Conservation (phyloP, 2,113 vertebrate species). For the Mugil cephalus region DNA sequence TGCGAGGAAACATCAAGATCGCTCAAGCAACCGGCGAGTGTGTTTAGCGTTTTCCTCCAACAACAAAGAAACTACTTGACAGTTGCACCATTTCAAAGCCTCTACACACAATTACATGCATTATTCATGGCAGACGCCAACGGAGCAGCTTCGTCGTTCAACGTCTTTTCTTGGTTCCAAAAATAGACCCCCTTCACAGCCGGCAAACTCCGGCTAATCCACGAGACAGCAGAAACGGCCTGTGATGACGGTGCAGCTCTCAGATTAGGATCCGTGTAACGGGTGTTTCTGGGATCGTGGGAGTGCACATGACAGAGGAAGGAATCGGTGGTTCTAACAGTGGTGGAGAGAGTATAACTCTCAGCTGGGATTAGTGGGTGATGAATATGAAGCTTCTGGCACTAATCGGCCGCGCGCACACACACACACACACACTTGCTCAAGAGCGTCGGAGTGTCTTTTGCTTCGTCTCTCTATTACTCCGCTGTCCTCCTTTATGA, state of each 20-base stretch:
- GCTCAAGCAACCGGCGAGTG: neutral
- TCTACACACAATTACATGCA: constrained; percentile 32
- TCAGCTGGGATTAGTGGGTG: constrained; percentile 68
- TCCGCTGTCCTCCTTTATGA: constrained; percentile 51
- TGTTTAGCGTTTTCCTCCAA: constrained; percentile 6
- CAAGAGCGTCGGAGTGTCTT: constrained; percentile 17
- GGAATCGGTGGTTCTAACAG: constrained; percentile 54
- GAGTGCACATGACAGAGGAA: constrained; percentile 51
- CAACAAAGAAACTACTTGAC: constrained; percentile 20
- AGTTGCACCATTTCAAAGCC: constrained; percentile 17
- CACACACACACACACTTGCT: constrained; percentile 44
- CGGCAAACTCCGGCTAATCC: constrained; percentile 62
- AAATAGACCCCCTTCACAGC: constrained; percentile 62
- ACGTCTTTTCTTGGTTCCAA: constrained; percentile 45
- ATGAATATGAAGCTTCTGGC: constrained; percentile 62
- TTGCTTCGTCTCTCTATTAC: constrained; percentile 44
- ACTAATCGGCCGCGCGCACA: constrained; percentile 67
- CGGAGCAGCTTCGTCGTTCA: constrained; percentile 51
- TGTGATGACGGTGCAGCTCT: constrained; percentile 53
- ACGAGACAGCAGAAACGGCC: constrained; percentile 45
- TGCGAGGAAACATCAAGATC: neutral
- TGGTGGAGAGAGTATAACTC: constrained; percentile 51
- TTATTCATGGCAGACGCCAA: constrained; percentile 37
- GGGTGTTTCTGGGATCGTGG: constrained; percentile 58
- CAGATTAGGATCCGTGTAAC: constrained; percentile 61